Conservation (phyloP, 2,113 vertebrate species). For the Sylvia atricapilla region DNA sequence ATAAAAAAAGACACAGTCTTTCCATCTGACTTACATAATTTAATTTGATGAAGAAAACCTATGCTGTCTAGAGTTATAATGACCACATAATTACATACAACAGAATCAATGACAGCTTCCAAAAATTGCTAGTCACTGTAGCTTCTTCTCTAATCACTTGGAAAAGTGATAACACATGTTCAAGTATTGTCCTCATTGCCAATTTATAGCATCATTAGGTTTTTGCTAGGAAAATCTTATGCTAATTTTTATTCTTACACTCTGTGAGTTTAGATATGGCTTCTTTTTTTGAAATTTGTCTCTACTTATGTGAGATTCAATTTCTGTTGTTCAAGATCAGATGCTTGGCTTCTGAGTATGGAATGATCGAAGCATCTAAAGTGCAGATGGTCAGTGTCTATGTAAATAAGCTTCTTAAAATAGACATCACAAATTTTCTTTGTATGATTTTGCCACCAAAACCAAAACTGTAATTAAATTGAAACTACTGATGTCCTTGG, state of each 20-base stretch:
- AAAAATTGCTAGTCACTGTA: background rate
- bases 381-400: background rate
- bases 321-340: background rate
- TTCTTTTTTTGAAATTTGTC: background rate
- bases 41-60: background rate
- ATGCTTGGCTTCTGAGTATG: background rate
- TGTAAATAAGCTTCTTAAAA: background rate
- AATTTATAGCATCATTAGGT: slow-evolving; percentile 6
- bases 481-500: background rate
- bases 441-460: background rate
- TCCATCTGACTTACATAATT: background rate
- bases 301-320: background rate
- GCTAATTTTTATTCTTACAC: background rate
- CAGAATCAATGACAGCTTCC: background rate
- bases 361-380: background rate
- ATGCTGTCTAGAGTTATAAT: background rate
- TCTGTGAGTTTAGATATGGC: background rate
- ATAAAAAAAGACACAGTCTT: background rate
- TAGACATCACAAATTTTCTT: background rate
- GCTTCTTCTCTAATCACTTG: slow-evolving; percentile 19
- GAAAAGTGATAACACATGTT: slow-evolving; percentile 9
- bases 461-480: background rate
- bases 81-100: background rate
- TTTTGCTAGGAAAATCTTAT: background rate
- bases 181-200: background rate